A percentile compares a stretch with the other conserved stretches of the same genome.
These are phyloP conservation scores for Bergia puertoricense DNA, from an alignment of 92 coral and sea anemone genomes.

Conservation along the genomic window DNA sequence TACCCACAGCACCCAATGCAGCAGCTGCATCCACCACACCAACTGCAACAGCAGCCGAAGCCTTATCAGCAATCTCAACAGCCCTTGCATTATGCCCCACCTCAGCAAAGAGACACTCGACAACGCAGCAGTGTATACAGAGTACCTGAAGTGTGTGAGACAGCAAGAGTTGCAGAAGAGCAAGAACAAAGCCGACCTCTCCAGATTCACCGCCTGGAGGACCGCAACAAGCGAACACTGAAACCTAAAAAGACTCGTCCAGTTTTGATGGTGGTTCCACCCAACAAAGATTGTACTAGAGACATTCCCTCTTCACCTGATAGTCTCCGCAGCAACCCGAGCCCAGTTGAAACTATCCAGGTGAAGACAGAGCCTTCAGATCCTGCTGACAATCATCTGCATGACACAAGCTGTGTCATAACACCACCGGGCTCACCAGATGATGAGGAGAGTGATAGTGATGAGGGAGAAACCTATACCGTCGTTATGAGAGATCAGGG, in stretches of 20 bases:
- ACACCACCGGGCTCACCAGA: slow-evolving; percentile 93
- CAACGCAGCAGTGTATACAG: slow-evolving; percentile 77
- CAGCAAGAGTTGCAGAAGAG: slow-evolving; percentile 23
- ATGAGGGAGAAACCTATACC: slow-evolving; percentile 65
- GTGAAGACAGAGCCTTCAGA: slow-evolving; percentile 72
- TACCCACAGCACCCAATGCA: slow-evolving; percentile 7
- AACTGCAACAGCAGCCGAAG: slow-evolving; percentile 10
- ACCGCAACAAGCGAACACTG: not conserved
- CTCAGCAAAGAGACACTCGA: slow-evolving; percentile 60
- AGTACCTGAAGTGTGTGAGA: slow-evolving; percentile 61
- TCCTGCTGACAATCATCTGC: slow-evolving; percentile 45
- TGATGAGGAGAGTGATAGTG: slow-evolving; percentile 61
- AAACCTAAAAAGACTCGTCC: slow-evolving; percentile 27
- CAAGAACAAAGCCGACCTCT: not conserved
- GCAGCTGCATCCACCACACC: slow-evolving; percentile 6
- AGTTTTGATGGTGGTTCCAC: slow-evolving; percentile 13
- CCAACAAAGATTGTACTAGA: slow-evolving; percentile 26
- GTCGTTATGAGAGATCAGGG: slow-evolving; percentile 87
- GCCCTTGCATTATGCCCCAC: slow-evolving; percentile 62
- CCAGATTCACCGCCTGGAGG: slow-evolving; percentile 10
- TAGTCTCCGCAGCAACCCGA: slow-evolving; percentile 57
- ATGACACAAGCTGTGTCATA: slow-evolving; percentile 79
- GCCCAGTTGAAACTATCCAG: slow-evolving; percentile 52
- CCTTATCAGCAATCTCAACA: slow-evolving; percentile 15
- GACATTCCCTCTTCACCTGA: slow-evolving; percentile 62